Conservation (phyloP, 2,113 vertebrate species). For the Eretmochelys imbricata region DNA sequence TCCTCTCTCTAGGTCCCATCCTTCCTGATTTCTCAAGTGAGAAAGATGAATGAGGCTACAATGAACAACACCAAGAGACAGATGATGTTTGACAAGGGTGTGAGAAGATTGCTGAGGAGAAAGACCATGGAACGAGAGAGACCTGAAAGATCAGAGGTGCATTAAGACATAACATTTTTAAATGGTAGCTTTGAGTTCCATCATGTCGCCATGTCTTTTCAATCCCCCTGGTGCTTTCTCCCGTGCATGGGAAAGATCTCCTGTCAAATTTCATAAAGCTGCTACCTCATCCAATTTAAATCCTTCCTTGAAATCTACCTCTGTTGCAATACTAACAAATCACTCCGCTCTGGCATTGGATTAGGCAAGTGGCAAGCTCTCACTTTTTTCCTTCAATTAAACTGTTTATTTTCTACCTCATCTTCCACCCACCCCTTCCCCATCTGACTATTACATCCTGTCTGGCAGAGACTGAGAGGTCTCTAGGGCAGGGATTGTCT, state of each 20-base stretch:
- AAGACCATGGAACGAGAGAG: constrained; percentile 86
- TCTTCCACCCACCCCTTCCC: background rate
- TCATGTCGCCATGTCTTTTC: background rate
- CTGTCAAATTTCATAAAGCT: background rate
- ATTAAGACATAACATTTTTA: background rate
- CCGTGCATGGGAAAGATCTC: background rate
- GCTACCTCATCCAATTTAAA: background rate
- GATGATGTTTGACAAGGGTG: constrained; percentile 81
- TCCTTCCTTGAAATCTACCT: background rate
- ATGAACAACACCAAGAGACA: constrained; percentile 83
- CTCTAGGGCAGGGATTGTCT: background rate
- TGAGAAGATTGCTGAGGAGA: constrained; percentile 85
- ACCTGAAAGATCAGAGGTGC: constrained; percentile 85
- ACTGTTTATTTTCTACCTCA: background rate
- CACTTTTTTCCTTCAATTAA: background rate
- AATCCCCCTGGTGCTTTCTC: background rate
- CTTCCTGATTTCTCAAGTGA: constrained; percentile 92
- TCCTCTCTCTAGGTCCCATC: constrained; percentile 85
- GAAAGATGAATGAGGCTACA: constrained; percentile 92
- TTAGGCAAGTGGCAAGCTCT: background rate
- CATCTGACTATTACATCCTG: background rate
- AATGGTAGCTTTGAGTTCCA: background rate
- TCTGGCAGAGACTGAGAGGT: background rate
- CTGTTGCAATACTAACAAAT: background rate
- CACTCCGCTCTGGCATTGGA: background rate